Percentiles rank a stretch among this genome's conserved stretches.
Conservation (phyloP, 92 coral and sea anemone genomes). For the Montipora capitata region DNA sequence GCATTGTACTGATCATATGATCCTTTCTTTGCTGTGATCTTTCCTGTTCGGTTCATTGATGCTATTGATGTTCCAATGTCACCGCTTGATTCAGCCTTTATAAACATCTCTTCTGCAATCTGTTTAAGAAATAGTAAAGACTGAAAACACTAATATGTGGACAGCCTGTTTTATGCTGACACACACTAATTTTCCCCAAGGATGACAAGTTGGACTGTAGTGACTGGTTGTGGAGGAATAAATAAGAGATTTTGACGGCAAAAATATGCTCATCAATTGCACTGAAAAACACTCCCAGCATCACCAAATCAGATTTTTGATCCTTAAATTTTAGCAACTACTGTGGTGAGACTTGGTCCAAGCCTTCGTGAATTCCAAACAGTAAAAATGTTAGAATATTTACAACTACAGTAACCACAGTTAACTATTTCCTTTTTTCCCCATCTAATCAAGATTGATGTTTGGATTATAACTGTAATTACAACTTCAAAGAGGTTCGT, state of each 20-base stretch:
- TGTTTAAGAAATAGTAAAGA: conserved; percentile 2
- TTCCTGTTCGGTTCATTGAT: conserved; percentile 12
- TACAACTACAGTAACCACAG: neutral
- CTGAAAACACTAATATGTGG: conserved; percentile 5
- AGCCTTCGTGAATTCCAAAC: conserved; percentile 1
- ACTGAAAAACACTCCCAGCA: conserved; percentile 1
- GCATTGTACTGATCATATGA: conserved; percentile 7
- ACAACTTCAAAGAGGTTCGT: neutral
- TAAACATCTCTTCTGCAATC: conserved; percentile 12
- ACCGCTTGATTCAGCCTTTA: conserved; percentile 10
- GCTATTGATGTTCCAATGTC: conserved; percentile 15
- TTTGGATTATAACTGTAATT: conserved; percentile 1
- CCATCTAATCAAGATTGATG: conserved; percentile 2
- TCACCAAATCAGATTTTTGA: conserved; percentile 6
- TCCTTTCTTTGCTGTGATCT: conserved; percentile 4
- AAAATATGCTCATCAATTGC: neutral
- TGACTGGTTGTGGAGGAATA: neutral
- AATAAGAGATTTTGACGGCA: neutral
- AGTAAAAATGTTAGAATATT: neutral
- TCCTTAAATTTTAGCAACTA: conserved; percentile 10
- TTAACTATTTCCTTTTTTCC: neutral
- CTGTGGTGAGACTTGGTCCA: conserved; percentile 14
- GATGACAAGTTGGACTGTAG: neutral
- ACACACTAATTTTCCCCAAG: neutral
- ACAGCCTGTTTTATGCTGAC: neutral